Percentiles rank a stretch among this genome's conserved stretches.
phyloP scores from a whole-genome alignment of 2,113 vertebrate genomes.

The Corapipo altera region DNA sequence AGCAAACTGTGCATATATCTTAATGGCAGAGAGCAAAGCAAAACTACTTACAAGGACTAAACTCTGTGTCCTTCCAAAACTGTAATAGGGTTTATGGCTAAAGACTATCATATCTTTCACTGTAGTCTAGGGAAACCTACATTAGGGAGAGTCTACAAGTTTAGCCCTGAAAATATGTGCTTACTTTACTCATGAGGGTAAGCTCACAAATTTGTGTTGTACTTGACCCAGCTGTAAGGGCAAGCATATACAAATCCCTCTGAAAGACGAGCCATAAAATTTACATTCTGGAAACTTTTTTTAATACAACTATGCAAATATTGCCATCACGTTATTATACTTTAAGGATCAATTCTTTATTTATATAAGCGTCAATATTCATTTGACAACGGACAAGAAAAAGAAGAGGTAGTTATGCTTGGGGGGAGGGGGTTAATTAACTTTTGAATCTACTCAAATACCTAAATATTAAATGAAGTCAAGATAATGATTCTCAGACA shows the following conservation, averaged over 20 bases:
- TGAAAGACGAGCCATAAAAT: neutral
- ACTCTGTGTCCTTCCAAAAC: neutral
- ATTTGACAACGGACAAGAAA: neutral
- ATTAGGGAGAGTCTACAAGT: neutral
- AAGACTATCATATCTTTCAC: neutral
- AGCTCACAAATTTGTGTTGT: neutral
- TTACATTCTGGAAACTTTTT: constrained; percentile 37
- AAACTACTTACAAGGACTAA: neutral
- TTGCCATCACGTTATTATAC: neutral
- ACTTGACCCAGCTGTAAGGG: constrained; percentile 5
- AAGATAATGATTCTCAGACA: neutral
- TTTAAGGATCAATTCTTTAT: constrained; percentile 35
- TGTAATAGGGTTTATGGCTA: neutral
- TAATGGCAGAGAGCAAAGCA: neutral
- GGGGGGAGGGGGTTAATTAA: neutral
- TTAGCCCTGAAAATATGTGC: neutral
- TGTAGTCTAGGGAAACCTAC: neutral
- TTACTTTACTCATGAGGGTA: neutral
- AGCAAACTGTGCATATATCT: constrained; percentile 36
- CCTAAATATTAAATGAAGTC: neutral
- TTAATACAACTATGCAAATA: constrained; percentile 15
- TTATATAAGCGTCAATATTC: neutral
- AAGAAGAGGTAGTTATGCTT: neutral
- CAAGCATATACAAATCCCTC: neutral
- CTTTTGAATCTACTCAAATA: neutral